Evolutionary conservation across 1,140 invertebrate species (phyloP), one percentile per base, ranked within the genome.

Genomic region (Pogonus chalceus): DNA sequence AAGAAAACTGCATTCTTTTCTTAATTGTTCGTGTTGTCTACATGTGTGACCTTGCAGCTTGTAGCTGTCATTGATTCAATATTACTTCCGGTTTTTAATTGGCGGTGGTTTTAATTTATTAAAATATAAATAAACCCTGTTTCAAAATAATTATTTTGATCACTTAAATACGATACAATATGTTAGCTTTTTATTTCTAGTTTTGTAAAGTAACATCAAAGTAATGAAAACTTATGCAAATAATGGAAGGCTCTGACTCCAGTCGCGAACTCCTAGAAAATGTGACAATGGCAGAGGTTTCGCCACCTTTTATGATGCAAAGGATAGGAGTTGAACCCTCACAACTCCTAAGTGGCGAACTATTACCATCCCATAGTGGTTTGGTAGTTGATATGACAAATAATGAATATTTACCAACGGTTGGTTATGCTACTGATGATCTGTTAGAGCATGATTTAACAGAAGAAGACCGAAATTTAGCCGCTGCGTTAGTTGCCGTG

Each of bases 401-500:
- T 35, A 64, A 62, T 48, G 68, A 70, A 58, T 69, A 68, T 59
- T 68, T 70, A 20, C 68, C 68, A 46, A 31, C 26, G 14, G 68
- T 70, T 23, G 65, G 62, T 59, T 70, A 70, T 58, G 55, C 64
- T 35, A 65, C 68, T 9, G 68, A 69, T 23, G 66, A 67, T 54
- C 56, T 70, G 16, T 52, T 69, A 3, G 56, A 61, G 14, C 67
- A 70, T 50, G 66, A 70, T 55, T 61, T 76, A 49, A 74, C 72
- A 14, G 75, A 77, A 55, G 75, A 76, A 55, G 75, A 76, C 57
- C 60, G 74, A 50, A 69, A 71, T 59, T 61, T 76, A 46, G 74
- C 74, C 43, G 72, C 73, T 21, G 73, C 74, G 39, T 61, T 77
- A 52, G 74, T 76, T 46, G 74, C 73, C 20, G 74, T 75, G 1